Evolutionary conservation across 2,888 invertebrate species (phyloP).

Genomic region (Nudaria mundana): DNA sequence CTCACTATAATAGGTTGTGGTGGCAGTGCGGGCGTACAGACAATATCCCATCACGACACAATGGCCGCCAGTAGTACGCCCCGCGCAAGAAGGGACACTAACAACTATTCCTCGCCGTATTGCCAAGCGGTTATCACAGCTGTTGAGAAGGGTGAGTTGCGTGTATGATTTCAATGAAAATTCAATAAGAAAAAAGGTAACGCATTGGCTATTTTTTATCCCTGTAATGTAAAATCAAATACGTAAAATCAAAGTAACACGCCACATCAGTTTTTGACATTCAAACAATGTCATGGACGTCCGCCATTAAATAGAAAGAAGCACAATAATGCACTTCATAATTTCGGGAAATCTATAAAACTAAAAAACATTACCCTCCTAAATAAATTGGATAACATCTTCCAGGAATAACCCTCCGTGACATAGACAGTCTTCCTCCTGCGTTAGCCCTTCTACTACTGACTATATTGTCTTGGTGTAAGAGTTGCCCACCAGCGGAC

Average conservation of each 20-base stretch:
- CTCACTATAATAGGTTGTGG: conserved; percentile 49
- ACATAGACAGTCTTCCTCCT: conserved; percentile 86
- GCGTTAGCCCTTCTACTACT: conserved; percentile 82
- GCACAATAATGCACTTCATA: no score
- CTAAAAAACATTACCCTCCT: no score
- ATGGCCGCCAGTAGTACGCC: conserved; percentile 57
- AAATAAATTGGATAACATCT: no score
- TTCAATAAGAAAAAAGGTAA: no score
- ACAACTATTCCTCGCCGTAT: conserved; percentile 27
- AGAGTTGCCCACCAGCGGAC: conserved; percentile 84
- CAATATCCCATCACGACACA: conserved; percentile 41
- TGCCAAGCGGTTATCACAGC: conserved; percentile 47
- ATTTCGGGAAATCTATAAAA: no score
- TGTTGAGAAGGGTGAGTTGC: conserved; percentile 43
- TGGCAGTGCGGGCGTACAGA: conserved; percentile 49
- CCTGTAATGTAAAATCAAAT: no score
- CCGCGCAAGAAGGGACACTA: conserved; percentile 31
- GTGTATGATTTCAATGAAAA: no score
- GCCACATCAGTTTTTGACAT: no score
- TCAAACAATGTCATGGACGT: no score
- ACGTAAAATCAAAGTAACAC: no score
- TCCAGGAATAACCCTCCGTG: conserved; percentile 83
- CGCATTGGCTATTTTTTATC: no score
- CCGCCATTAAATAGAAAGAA: no score
- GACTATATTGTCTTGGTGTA: conserved; percentile 84